phyloP scores from a whole-genome alignment of 2,113 vertebrate genomes.

The Patagioenas fasciata region DNA sequence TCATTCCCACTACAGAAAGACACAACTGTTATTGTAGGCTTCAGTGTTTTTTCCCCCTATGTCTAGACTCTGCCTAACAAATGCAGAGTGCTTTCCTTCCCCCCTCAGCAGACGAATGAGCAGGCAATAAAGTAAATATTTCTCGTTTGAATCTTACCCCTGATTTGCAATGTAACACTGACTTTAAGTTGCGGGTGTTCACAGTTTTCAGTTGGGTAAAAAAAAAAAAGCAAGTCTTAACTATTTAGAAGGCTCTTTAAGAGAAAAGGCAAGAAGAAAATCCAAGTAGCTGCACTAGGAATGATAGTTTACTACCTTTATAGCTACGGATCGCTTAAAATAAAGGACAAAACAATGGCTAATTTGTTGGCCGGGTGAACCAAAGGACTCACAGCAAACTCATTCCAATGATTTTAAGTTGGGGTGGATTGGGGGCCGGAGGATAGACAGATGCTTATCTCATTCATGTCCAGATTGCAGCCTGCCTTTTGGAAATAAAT shows the following conservation, averaged over 20 bases:
- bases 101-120: constrained; percentile 17
- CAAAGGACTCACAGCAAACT: constrained; percentile 6
- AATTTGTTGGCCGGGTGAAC: constrained; percentile 23
- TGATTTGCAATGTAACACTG: constrained; percentile 40
- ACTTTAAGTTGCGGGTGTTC: constrained; percentile 46
- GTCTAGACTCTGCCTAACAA: constrained; percentile 61
- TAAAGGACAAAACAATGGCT: constrained; percentile 23
- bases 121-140: constrained; percentile 58
- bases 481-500: constrained; percentile 12
- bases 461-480: not conserved
- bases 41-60: constrained; percentile 25
- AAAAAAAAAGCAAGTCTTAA: not conserved
- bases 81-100: not conserved
- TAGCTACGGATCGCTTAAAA: not conserved
- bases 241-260: constrained; percentile 6
- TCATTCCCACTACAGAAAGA: constrained; percentile 55
- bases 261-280: not conserved
- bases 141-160: constrained; percentile 42
- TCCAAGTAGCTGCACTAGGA: not conserved
- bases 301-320: constrained; percentile 18
- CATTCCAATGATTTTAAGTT: not conserved
- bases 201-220: not conserved
- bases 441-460: not conserved
- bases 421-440: not conserved
- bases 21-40: constrained; percentile 55